Conservation (phyloP, 2,797 vertebrate genomes). For the Ceryle rudis region DNA sequence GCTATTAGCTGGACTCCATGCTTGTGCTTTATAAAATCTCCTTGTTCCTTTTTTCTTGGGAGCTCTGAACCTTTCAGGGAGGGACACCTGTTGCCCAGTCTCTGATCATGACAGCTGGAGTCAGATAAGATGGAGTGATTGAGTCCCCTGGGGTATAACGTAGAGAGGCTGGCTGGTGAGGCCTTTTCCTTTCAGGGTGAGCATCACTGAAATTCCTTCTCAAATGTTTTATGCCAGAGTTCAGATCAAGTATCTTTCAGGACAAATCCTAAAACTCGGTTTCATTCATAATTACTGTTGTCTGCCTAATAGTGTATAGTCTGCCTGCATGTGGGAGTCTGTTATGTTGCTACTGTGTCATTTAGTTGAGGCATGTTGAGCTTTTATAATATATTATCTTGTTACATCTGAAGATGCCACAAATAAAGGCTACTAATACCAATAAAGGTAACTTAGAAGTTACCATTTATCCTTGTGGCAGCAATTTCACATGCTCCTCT, state of each 20-base stretch:
- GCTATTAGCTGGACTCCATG: not conserved
- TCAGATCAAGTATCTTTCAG: not conserved
- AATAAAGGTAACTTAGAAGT: not conserved
- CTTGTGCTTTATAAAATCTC: not conserved
- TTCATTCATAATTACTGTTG: not conserved
- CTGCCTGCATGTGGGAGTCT: not conserved
- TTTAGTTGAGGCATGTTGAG: not conserved
- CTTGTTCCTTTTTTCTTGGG: not conserved
- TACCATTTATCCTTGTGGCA: not conserved
- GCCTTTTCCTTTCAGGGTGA: not conserved
- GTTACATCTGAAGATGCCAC: not conserved
- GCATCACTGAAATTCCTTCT: not conserved
- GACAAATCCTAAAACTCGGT: not conserved
- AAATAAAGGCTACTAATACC: not conserved
- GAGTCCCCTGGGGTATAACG: not conserved
- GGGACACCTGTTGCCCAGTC: constrained; percentile 10
- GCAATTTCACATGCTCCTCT: not conserved
- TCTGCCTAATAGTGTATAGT: not conserved
- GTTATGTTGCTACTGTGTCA: not conserved
- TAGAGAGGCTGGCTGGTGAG: not conserved
- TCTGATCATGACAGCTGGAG: not conserved
- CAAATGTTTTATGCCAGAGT: not conserved
- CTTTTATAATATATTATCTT: not conserved
- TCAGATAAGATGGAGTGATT: not conserved
- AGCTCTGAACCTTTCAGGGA: not conserved